phyloP scores from a whole-genome alignment of 2,888 invertebrate species.

The Rotaria socialis region DNA sequence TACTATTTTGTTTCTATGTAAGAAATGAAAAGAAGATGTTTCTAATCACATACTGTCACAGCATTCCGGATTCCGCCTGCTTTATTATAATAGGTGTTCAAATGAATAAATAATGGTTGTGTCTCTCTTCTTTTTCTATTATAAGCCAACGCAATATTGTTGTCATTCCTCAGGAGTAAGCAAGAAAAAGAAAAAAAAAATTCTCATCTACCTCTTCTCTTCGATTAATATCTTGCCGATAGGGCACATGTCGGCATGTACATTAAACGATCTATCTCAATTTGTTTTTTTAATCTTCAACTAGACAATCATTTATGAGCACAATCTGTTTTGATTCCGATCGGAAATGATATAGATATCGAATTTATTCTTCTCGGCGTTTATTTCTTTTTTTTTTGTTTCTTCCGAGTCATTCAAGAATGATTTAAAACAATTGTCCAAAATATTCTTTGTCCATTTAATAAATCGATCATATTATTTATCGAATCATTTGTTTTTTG shows the following conservation, averaged over 20 bases:
- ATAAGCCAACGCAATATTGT: not conserved
- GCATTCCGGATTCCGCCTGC: not conserved
- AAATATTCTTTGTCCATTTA: too few species aligned
- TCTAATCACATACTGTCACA: constrained; percentile 26
- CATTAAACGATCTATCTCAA: constrained; percentile 23
- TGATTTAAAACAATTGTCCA: too few species aligned
- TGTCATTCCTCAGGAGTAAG: not conserved
- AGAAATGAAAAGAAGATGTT: not conserved
- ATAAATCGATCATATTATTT: too few species aligned
- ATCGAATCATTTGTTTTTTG: too few species aligned
- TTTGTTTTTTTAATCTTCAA: constrained; percentile 16
- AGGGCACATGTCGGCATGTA: constrained; percentile 2
- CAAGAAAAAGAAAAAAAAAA: not conserved
- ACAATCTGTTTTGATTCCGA: constrained; percentile 30
- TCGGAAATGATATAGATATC: constrained; percentile 29
- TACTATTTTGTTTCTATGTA: not conserved
- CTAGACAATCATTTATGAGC: constrained; percentile 8
- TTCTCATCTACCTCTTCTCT: not conserved
- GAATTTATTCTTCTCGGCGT: not conserved
- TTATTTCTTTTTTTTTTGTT: not conserved
- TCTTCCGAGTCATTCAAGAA: too few species aligned
- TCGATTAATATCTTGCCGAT: constrained; percentile 17
- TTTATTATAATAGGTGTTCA: constrained; percentile 19
- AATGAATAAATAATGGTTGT: not conserved
- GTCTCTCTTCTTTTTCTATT: not conserved